Percentiles rank a stretch among this genome's conserved stretches.
Conservation (phyloP, 1,140 invertebrate genomes). For the Macrocentrus cingulum region DNA sequence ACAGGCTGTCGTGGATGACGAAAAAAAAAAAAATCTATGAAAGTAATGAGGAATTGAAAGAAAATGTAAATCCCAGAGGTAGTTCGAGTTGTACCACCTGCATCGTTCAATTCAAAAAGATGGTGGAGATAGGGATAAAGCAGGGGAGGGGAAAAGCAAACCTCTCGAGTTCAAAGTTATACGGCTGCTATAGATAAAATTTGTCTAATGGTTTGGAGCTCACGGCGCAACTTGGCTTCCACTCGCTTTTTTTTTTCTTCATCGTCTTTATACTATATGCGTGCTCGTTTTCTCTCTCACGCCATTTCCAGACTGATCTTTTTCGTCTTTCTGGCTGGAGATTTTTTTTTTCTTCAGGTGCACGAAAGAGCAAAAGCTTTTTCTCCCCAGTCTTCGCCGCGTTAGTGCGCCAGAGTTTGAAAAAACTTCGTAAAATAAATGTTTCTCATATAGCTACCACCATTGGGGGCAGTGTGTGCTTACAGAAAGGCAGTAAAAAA, state of each 20-base stretch:
- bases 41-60: conserved; percentile 2
- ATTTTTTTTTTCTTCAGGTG: conserved; percentile 10
- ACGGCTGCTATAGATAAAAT: conserved; percentile 48
- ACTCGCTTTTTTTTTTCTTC: conserved; percentile 4
- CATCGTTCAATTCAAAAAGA: neutral
- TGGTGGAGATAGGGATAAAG: conserved; percentile 2
- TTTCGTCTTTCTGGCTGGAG: conserved; percentile 10
- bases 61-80: conserved; percentile 8
- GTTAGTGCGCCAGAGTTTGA: conserved; percentile 41
- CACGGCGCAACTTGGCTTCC: conserved; percentile 21
- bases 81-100: neutral
- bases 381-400: conserved; percentile 23
- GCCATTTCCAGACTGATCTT: conserved; percentile 23
- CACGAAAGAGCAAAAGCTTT: conserved; percentile 15
- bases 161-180: conserved; percentile 37
- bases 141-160: conserved; percentile 10
- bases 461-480: conserved; percentile 10
- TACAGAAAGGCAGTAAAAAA: neutral
- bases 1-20: too few species aligned
- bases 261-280: conserved; percentile 10
- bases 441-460: conserved; percentile 30
- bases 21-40: conserved; percentile 5
- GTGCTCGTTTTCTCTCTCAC: conserved; percentile 6
- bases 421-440: conserved; percentile 54
- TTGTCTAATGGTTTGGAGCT: conserved; percentile 51